A percentile compares a stretch with the other conserved stretches of the same genome.
phyloP scores from a whole-genome alignment of 2,888 invertebrate species.

The Xanthostigma xanthostigma region DNA sequence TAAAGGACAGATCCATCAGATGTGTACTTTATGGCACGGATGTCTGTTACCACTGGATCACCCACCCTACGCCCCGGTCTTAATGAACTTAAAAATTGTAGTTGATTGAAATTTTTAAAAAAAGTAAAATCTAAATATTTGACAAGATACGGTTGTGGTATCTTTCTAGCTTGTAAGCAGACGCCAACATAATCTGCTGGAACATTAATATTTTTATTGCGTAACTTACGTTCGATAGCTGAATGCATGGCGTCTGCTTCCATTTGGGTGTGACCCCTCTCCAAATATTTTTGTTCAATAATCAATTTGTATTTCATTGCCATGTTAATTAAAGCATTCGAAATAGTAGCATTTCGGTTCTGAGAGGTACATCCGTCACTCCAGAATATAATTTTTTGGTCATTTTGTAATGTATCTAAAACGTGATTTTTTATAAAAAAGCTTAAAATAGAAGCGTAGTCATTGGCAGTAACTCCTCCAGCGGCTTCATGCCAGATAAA shows the following conservation, averaged over 20 bases:
- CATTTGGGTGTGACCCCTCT: constrained; percentile 13
- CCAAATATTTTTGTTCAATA: constrained; percentile 9
- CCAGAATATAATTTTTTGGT: neutral
- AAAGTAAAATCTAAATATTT: constrained; percentile 8
- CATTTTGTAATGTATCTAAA: neutral
- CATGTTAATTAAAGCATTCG: neutral
- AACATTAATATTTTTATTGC: constrained; percentile 9
- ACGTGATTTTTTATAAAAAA: constrained; percentile 1
- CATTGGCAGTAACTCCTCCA: constrained; percentile 11
- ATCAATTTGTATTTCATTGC: constrained; percentile 4
- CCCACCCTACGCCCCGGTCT: constrained; percentile 9
- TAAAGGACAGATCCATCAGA: constrained; percentile 6
- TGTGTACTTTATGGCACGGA: constrained; percentile 8
- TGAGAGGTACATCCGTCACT: neutral
- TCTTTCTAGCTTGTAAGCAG: constrained; percentile 9
- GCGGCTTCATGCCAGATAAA: constrained; percentile 16
- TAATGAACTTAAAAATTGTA: constrained; percentile 6
- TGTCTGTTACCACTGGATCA: constrained; percentile 10
- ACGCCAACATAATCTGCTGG: constrained; percentile 12
- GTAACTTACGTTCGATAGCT: constrained; percentile 9
- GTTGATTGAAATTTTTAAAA: constrained; percentile 7
- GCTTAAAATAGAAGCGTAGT: constrained; percentile 12
- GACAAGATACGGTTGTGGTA: constrained; percentile 11
- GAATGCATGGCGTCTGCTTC: constrained; percentile 12
- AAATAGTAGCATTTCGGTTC: neutral